These are phyloP conservation scores for Oreonectes daqikongensis DNA, from an alignment of 2,797 vertebrate species.

Conservation along the genomic window DNA sequence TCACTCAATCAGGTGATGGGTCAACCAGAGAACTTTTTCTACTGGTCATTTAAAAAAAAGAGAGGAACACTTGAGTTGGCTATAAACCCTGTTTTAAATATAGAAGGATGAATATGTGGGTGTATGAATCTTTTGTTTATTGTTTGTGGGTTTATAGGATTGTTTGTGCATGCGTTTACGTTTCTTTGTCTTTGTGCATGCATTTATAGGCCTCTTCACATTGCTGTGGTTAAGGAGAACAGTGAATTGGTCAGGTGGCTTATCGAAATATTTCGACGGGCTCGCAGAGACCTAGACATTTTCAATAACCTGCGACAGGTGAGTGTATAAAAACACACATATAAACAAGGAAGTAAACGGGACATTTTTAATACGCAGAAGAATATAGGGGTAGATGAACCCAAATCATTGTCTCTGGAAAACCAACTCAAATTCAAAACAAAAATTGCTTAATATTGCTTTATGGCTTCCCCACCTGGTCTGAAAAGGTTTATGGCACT, in stretches of 20 bases:
- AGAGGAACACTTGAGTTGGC: neutral
- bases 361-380: neutral
- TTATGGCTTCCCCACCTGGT: too few relatives aligned
- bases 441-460: too few relatives aligned
- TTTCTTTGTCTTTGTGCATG: slow-evolving; percentile 33
- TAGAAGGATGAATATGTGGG: too few relatives aligned
- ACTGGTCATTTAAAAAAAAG: neutral
- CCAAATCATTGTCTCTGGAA: too few relatives aligned
- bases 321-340: slow-evolving; percentile 38
- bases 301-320: slow-evolving; percentile 92
- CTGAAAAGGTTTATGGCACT: neutral
- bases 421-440: too few relatives aligned
- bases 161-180: slow-evolving; percentile 21
- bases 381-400: neutral
- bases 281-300: slow-evolving; percentile 75
- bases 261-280: slow-evolving; percentile 72
- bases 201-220: slow-evolving; percentile 84
- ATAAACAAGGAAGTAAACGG: neutral
- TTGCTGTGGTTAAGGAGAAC: slow-evolving; percentile 85
- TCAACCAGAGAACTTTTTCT: slow-evolving; percentile 4
- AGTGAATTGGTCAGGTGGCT: slow-evolving; percentile 67
- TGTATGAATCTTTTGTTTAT: neutral
- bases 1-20: slow-evolving; percentile 46
- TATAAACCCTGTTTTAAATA: neutral
- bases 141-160: neutral